phyloP scores from a whole-genome alignment of 2,888 invertebrate species.

The Papilio gigon region DNA sequence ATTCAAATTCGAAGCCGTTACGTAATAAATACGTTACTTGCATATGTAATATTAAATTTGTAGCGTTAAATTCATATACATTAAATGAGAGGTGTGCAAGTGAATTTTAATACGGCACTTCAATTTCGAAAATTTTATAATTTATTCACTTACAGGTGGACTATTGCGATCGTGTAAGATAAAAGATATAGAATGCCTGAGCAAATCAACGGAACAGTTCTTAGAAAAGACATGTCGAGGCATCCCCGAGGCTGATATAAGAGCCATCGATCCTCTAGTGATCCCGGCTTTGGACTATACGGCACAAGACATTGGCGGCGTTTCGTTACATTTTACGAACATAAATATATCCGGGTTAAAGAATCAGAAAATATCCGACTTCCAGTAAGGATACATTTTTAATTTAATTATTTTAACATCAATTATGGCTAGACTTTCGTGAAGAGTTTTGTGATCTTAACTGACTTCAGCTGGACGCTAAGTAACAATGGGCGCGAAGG shows the following conservation, averaged over 20 bases:
- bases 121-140: neutral
- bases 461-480: too few species aligned
- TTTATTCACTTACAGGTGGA: slow-evolving; percentile 44
- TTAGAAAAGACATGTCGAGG: slow-evolving; percentile 63
- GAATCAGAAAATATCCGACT: slow-evolving; percentile 60
- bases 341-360: slow-evolving; percentile 65
- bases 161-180: slow-evolving; percentile 58
- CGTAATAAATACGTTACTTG: neutral
- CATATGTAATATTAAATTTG: too few species aligned
- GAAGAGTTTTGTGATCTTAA: too few species aligned
- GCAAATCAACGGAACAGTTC: slow-evolving; percentile 62
- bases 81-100: neutral
- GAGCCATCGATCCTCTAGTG: slow-evolving; percentile 62
- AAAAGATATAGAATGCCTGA: slow-evolving; percentile 63
- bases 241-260: slow-evolving; percentile 57
- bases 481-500: neutral
- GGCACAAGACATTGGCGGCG: slow-evolving; percentile 51
- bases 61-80: too few species aligned
- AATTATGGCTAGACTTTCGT: too few species aligned
- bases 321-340: slow-evolving; percentile 58
- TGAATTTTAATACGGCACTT: neutral
- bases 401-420: neutral
- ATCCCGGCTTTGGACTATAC: slow-evolving; percentile 54
- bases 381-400: slow-evolving; percentile 57
- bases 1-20: neutral